A percentile compares a stretch with the other conserved stretches of the same genome.
Evolutionary conservation across 2,797 vertebrate species (phyloP).

Genomic region (Pangasius larnaudii): DNA sequence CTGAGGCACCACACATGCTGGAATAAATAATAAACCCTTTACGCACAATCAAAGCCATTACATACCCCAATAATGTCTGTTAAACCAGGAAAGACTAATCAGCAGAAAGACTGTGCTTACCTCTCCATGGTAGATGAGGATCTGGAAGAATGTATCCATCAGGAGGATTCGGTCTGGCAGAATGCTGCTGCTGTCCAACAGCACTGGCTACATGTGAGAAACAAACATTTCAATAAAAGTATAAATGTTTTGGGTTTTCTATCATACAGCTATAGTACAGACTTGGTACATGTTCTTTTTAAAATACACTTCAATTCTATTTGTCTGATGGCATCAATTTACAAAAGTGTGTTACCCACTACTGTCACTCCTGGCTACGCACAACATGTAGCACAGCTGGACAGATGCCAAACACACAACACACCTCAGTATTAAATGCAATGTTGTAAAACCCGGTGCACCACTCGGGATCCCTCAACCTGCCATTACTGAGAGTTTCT

Average conservation of each 20-base stretch:
- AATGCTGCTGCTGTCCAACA: constrained; percentile 97
- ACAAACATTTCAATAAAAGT: constrained; percentile 7
- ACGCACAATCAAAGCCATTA: not conserved
- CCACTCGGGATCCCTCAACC: not conserved
- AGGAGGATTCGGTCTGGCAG: constrained; percentile 94
- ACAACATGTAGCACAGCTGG: not conserved
- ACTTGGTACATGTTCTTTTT: not conserved
- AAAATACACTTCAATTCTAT: not conserved
- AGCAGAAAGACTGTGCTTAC: constrained; percentile 66
- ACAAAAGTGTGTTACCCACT: not conserved
- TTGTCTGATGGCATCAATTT: not conserved
- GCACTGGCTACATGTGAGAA: constrained; percentile 81
- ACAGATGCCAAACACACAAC: not conserved
- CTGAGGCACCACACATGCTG: not conserved
- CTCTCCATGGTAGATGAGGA: constrained; percentile 97
- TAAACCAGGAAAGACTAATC: not conserved
- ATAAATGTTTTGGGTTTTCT: not conserved
- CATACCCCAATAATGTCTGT: not conserved
- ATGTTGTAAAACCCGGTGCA: constrained; percentile 1
- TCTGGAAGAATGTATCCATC: constrained; percentile 99
- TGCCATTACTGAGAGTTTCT: constrained; percentile 11
- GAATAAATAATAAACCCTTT: not conserved
- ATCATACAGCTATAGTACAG: not conserved
- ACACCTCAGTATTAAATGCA: not conserved
- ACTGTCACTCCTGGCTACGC: not conserved